These are phyloP conservation scores for Lasiurus borealis DNA, from an alignment of 2,113 vertebrate genomes.

Conservation along the genomic window DNA sequence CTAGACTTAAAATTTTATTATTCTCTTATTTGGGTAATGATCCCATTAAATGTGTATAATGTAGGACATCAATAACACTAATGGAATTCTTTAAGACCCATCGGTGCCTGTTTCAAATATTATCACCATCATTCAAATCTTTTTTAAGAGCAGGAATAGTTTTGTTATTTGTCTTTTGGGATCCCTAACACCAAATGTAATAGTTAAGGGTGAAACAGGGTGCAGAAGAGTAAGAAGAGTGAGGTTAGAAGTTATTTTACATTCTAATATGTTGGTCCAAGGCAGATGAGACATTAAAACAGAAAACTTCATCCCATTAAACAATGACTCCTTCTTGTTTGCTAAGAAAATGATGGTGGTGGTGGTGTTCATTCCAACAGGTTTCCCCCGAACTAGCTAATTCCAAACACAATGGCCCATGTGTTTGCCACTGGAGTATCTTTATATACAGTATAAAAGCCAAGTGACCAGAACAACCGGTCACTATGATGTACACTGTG, in stretches of 20 bases:
- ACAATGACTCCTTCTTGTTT: neutral
- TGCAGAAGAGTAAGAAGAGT: neutral
- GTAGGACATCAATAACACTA: constrained; percentile 64
- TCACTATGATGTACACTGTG: too few species aligned
- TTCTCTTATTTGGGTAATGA: constrained; percentile 70
- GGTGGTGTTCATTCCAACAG: neutral
- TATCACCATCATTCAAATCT: constrained; percentile 44
- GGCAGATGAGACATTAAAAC: neutral
- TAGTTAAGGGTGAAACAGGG: neutral
- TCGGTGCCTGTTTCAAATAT: neutral
- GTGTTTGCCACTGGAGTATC: neutral
- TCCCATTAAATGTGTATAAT: constrained; percentile 66
- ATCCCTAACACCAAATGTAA: neutral
- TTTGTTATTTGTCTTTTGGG: neutral
- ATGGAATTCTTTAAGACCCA: constrained; percentile 56
- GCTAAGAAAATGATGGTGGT: neutral
- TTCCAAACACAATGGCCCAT: neutral
- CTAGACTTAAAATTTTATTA: constrained; percentile 63
- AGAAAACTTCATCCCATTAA: neutral
- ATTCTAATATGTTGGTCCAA: neutral
- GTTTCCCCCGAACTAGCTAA: neutral
- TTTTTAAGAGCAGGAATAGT: constrained; percentile 48
- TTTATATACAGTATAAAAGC: neutral
- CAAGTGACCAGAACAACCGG: too few species aligned
- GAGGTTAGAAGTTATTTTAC: neutral